A percentile compares a stretch with the other conserved stretches of the same genome.
These are phyloP conservation scores for Perizoma affinitatum DNA, from an alignment of 2,888 invertebrate genomes.

Conservation along the genomic window DNA sequence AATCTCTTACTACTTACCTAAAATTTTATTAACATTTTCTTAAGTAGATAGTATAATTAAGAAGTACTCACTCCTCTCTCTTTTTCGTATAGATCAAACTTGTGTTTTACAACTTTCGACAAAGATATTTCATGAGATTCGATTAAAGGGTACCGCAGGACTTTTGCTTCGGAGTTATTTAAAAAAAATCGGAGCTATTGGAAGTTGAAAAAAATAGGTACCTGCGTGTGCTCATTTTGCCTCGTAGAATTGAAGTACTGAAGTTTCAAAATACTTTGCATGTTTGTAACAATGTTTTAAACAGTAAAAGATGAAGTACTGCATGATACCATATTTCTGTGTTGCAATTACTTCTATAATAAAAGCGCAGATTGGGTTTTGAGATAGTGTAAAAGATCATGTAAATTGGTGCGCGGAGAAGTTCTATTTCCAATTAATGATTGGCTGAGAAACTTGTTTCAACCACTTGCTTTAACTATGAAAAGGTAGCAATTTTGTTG, in stretches of 20 bases:
- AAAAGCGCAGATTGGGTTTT: slow-evolving; percentile 22
- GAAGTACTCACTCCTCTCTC: slow-evolving; percentile 10
- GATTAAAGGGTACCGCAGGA: slow-evolving; percentile 65
- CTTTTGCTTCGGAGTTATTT: slow-evolving; percentile 52
- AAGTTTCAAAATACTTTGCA: too few species aligned
- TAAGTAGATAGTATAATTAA: slow-evolving; percentile 7
- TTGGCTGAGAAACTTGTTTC: neutral
- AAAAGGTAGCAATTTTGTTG: too few species aligned
- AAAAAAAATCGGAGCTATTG: slow-evolving; percentile 49
- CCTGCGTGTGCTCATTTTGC: too few species aligned
- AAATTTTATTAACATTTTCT: slow-evolving; percentile 6
- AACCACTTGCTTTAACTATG: too few species aligned
- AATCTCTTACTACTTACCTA: slow-evolving; percentile 3
- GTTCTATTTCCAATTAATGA: slow-evolving; percentile 12
- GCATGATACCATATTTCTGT: slow-evolving; percentile 30
- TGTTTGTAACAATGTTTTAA: too few species aligned
- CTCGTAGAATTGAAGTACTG: too few species aligned
- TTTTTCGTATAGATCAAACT: slow-evolving; percentile 31
- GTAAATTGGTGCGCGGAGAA: slow-evolving; percentile 23
- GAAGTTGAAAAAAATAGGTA: too few species aligned
- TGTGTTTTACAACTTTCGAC: slow-evolving; percentile 55
- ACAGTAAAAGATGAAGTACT: too few species aligned
- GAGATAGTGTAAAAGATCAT: slow-evolving; percentile 18
- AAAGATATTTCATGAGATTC: slow-evolving; percentile 65
- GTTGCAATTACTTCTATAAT: slow-evolving; percentile 22